phyloP scores from a whole-genome alignment of 2,113 vertebrate species.

The Calidris pygmaea region DNA sequence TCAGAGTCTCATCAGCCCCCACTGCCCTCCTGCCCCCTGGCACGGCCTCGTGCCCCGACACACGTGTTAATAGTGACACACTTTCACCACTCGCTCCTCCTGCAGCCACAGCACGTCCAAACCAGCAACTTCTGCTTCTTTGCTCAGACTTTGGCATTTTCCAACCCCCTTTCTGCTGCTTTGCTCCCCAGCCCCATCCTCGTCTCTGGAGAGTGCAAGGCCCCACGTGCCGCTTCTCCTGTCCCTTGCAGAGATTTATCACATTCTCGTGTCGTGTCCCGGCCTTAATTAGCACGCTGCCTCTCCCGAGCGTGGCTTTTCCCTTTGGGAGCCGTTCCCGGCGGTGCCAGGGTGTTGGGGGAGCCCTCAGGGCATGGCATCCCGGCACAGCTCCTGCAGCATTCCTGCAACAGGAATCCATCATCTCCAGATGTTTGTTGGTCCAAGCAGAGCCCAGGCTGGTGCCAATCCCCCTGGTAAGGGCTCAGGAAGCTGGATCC shows the following conservation, averaged over 20 bases:
- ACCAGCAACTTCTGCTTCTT: background rate
- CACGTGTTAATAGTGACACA: accelerated
- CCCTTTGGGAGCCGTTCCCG: accelerated
- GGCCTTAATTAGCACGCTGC: background rate
- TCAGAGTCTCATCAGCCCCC: background rate
- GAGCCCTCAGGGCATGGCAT: background rate
- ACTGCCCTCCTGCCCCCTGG: background rate
- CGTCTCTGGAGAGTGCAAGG: background rate
- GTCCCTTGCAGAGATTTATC: background rate
- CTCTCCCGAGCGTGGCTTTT: background rate
- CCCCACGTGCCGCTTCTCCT: background rate
- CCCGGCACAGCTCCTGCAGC: accelerated
- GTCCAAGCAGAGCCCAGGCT: background rate
- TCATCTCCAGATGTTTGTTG: background rate
- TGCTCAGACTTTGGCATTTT: background rate
- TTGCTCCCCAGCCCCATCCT: background rate
- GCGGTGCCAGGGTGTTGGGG: background rate
- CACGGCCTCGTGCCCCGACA: accelerated
- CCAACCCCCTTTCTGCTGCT: background rate
- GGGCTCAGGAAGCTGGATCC: background rate
- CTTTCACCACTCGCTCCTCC: accelerated
- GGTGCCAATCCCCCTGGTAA: background rate
- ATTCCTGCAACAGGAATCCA: background rate
- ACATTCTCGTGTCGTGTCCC: background rate
- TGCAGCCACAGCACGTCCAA: background rate